These are phyloP conservation scores for Solenopsis fugax DNA, from an alignment of 1,140 invertebrate genomes.

Conservation along the genomic window DNA sequence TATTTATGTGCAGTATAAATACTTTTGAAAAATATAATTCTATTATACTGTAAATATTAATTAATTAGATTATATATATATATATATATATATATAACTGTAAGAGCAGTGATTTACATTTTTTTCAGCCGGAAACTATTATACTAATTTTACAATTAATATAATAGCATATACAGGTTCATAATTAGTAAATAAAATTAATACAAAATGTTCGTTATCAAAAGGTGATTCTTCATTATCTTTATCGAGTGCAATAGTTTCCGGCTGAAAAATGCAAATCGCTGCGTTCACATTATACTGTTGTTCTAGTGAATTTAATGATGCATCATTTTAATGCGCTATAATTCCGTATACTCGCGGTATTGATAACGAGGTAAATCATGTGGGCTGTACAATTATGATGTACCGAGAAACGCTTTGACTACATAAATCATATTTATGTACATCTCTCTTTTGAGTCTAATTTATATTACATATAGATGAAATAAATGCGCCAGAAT, in stretches of 20 bases:
- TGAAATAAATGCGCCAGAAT: not conserved
- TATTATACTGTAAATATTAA: not conserved
- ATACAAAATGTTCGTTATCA: constrained; percentile 23
- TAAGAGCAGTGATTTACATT: no score
- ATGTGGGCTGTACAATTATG: not conserved
- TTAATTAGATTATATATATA: no score
- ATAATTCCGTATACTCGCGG: not conserved
- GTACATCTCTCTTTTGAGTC: constrained; percentile 10
- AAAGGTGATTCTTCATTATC: not conserved
- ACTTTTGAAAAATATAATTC: not conserved
- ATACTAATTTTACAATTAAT: no score
- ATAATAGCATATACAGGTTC: no score
- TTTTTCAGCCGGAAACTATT: no score
- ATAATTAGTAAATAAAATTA: not conserved
- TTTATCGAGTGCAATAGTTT: not conserved
- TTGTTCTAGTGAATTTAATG: constrained; percentile 23
- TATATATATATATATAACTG: no score
- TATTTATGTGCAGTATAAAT: not conserved
- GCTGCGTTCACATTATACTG: not conserved
- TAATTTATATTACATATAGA: constrained; percentile 24
- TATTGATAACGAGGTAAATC: constrained; percentile 43
- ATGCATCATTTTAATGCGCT: constrained; percentile 34
- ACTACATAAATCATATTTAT: constrained; percentile 17
- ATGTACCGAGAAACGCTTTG: constrained; percentile 17
- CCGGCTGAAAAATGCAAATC: constrained; percentile 13